Evolutionary conservation across 2,797 vertebrate species (phyloP).

Genomic region (Ctenochaetus hawaiiensis): DNA sequence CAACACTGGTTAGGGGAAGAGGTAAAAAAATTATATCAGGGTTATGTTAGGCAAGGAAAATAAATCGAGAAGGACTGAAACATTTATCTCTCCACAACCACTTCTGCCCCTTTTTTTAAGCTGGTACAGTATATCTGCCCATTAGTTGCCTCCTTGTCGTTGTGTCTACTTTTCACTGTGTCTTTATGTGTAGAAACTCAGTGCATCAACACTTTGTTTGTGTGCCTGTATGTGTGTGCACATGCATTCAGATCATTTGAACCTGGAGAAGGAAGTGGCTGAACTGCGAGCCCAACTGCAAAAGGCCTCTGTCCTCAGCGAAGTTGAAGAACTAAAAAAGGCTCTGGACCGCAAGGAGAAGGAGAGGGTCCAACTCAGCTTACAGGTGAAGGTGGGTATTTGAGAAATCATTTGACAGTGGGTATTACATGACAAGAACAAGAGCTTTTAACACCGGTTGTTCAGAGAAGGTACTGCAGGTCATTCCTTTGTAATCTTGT

Average conservation of each 20-base stretch:
- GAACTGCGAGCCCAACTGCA: slow-evolving; percentile 87
- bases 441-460: background rate
- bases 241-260: slow-evolving; percentile 60
- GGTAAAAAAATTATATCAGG: too few species aligned
- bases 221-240: background rate
- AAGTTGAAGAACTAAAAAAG: slow-evolving; percentile 89
- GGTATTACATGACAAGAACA: background rate
- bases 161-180: background rate
- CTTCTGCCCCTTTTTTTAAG: background rate
- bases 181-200: background rate
- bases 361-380: slow-evolving; percentile 87
- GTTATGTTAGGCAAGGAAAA: too few species aligned
- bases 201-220: background rate
- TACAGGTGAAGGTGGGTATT: slow-evolving; percentile 86
- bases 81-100: too few species aligned
- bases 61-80: too few species aligned
- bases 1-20: too few species aligned
- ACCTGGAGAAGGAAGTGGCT: slow-evolving; percentile 88
- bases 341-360: slow-evolving; percentile 88
- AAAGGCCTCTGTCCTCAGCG: slow-evolving; percentile 81
- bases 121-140: background rate
- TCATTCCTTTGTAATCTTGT: background rate
- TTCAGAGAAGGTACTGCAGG: background rate
- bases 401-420: background rate
- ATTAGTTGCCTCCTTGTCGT: background rate